Evolutionary conservation across 1,140 invertebrate species (phyloP).

Genomic region (Leptestheria dahalacensis): DNA sequence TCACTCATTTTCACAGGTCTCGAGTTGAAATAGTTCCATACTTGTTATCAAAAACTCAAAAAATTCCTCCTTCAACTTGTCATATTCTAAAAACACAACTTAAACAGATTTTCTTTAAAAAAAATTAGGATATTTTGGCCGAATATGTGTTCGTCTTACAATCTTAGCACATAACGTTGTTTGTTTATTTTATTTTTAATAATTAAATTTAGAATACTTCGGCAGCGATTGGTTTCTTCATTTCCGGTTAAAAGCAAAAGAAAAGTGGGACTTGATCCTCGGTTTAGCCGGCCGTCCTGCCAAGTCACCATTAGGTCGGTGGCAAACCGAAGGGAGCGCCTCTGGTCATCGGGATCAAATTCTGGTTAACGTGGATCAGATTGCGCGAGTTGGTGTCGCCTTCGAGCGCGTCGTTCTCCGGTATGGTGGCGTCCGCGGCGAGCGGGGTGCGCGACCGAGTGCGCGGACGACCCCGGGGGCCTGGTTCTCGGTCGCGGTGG

Average conservation of each 20-base stretch:
- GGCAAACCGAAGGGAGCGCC: not conserved
- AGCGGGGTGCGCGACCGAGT: not conserved
- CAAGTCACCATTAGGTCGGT: not conserved
- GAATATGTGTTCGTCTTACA: not conserved
- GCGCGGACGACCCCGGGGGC: not conserved
- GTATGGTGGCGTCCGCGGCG: not conserved
- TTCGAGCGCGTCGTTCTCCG: not conserved
- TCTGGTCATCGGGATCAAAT: not conserved
- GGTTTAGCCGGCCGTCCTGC: no score
- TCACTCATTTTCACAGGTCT: not conserved
- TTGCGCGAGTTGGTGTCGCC: not conserved
- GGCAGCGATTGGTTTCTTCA: no score
- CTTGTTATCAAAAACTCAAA: no score
- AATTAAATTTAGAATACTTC: no score
- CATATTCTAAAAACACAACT: no score
- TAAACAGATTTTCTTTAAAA: no score
- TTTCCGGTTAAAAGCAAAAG: no score
- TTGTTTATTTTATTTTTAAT: not conserved
- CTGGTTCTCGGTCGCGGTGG: slow-evolving; percentile 13
- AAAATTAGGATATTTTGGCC: not conserved
- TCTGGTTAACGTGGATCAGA: not conserved
- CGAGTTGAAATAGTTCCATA: no score
- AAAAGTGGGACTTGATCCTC: no score
- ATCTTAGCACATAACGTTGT: not conserved
- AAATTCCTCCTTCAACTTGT: no score